Evolutionary conservation across 2,888 invertebrate species (phyloP).

Genomic region (Tromatobia lineatoria): DNA sequence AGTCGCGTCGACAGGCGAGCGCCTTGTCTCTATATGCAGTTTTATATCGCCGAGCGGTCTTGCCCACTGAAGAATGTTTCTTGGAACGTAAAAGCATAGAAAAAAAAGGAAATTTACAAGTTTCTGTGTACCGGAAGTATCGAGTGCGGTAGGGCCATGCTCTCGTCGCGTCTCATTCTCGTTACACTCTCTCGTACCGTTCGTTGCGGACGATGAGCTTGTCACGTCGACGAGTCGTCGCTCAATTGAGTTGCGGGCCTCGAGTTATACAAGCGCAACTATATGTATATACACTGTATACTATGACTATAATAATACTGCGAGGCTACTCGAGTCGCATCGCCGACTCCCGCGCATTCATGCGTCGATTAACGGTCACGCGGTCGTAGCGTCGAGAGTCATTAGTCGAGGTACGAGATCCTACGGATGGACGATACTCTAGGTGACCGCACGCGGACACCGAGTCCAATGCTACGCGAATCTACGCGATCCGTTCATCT

Average conservation of each 20-base stretch:
- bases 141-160: conserved; percentile 25
- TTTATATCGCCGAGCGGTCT: conserved; percentile 4
- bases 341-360: conserved; percentile 77
- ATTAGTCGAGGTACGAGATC: conserved; percentile 76
- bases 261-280: conserved; percentile 21
- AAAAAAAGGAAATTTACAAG: conserved; percentile 30
- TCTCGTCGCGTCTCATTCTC: conserved; percentile 34
- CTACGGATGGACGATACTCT: conserved; percentile 48
- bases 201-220: conserved; percentile 45
- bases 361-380: conserved; percentile 82
- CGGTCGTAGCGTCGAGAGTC: conserved; percentile 80
- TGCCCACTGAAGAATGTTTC: conserved; percentile 8
- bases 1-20: conserved; percentile 32
- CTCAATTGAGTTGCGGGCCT: conserved; percentile 23
- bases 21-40: conserved; percentile 26
- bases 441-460: conserved; percentile 51
- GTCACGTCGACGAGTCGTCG: conserved; percentile 61
- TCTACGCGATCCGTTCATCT: conserved; percentile 12
- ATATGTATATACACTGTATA: conserved; percentile 2
- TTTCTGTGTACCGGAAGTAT: conserved; percentile 56
- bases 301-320: background rate
- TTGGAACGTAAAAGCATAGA: conserved; percentile 21
- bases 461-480: conserved; percentile 39
- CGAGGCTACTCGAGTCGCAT: conserved; percentile 64
- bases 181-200: conserved; percentile 26